phyloP scores from a whole-genome alignment of 2,797 vertebrate genomes.

The Lutra lutra region DNA sequence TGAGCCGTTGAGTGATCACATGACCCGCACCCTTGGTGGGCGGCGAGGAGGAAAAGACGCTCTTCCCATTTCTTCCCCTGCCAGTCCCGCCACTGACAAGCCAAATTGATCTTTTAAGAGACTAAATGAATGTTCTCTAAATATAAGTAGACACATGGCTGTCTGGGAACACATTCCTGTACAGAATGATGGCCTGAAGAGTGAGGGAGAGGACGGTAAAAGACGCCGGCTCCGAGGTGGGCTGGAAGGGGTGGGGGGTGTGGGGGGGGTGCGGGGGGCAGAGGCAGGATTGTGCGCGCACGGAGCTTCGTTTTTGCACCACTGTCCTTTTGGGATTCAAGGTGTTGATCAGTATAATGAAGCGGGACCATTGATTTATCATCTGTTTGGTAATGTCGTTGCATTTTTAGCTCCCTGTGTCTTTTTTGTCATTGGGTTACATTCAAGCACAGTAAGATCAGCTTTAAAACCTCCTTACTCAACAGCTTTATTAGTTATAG shows the following conservation, averaged over 20 bases:
- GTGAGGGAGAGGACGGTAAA: constrained; percentile 66
- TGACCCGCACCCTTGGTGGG: constrained; percentile 61
- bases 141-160: constrained; percentile 61
- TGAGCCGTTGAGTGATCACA: constrained; percentile 32
- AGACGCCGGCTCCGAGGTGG: neutral
- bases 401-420: constrained; percentile 86
- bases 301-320: constrained; percentile 47
- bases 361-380: constrained; percentile 82
- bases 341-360: constrained; percentile 86
- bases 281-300: constrained; percentile 27
- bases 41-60: constrained; percentile 54
- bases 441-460: constrained; percentile 88
- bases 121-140: constrained; percentile 78
- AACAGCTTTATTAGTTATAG: constrained; percentile 91
- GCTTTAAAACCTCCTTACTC: constrained; percentile 91
- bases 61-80: constrained; percentile 64
- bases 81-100: constrained; percentile 77
- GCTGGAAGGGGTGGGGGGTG: neutral
- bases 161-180: constrained; percentile 46
- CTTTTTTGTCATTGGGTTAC: constrained; percentile 88
- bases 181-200: constrained; percentile 64
- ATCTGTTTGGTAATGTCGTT: constrained; percentile 86
- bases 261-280: neutral
- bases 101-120: constrained; percentile 80
- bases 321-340: constrained; percentile 82